Evolutionary conservation across 2,113 vertebrate species (phyloP).

Genomic region (Aegithalos caudatus): DNA sequence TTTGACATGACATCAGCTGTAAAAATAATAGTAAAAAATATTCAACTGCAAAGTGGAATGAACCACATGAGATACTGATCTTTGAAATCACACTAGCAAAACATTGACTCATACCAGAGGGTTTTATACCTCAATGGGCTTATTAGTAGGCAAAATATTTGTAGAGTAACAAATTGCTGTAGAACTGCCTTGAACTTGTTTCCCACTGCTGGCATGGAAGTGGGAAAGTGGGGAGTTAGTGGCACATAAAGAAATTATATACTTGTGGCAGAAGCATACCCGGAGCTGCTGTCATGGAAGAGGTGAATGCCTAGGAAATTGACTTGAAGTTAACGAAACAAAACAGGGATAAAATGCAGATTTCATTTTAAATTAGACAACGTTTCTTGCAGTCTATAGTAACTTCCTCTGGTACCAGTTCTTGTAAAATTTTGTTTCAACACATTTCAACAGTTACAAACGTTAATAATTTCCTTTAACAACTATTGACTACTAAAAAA

Average conservation of each 20-base stretch:
- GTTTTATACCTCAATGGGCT: not conserved
- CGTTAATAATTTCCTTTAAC: conserved; percentile 18
- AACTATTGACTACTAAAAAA: not conserved
- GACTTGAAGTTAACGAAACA: conserved; percentile 24
- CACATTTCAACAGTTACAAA: not conserved
- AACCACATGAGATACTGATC: not conserved
- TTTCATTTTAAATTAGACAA: conserved; percentile 38
- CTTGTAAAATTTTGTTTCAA: conserved; percentile 18
- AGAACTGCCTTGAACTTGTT: not conserved
- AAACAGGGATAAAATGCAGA: not conserved
- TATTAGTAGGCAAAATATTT: not conserved
- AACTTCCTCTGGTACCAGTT: not conserved
- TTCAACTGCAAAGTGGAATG: not conserved
- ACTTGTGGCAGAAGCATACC: not conserved
- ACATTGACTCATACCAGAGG: not conserved
- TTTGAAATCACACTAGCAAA: not conserved
- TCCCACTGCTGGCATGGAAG: not conserved
- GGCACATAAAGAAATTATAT: not conserved
- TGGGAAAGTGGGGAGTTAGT: not conserved
- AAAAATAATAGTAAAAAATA: not conserved
- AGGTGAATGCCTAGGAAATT: conserved; percentile 24
- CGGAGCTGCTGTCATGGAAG: not conserved
- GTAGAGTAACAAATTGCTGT: not conserved
- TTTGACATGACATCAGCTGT: not conserved
- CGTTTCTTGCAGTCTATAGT: conserved; percentile 8